Percentiles rank a stretch among this genome's conserved stretches.
Evolutionary conservation across 2,113 vertebrate genomes (phyloP).

Genomic region (Lontra canadensis): DNA sequence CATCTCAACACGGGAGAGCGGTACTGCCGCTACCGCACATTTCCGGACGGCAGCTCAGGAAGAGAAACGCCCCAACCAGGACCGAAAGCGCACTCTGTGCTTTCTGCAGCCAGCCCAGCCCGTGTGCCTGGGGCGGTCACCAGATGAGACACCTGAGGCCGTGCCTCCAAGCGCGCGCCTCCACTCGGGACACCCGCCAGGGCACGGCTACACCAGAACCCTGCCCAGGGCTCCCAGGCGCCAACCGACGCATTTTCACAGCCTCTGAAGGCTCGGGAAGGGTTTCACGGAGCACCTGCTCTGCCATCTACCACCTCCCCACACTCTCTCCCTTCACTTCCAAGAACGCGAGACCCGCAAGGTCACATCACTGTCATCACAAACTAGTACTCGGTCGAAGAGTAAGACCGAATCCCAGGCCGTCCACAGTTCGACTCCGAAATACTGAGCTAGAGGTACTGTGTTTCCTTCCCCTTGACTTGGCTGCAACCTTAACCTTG

Average conservation of each 20-base stretch:
- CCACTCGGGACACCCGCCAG: background rate
- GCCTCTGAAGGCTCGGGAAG: background rate
- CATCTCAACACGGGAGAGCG: background rate
- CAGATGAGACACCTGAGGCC: background rate
- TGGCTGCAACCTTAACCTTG: background rate
- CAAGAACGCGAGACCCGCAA: background rate
- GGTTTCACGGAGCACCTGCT: background rate
- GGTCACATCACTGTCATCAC: background rate
- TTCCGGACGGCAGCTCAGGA: background rate
- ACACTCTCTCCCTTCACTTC: background rate
- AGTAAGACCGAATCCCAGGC: background rate
- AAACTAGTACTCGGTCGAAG: background rate
- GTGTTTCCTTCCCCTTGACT: background rate
- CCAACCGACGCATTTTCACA: too few relatives aligned
- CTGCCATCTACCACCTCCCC: background rate
- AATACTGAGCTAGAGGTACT: background rate
- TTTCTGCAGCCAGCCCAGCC: too few relatives aligned
- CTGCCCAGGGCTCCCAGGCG: background rate
- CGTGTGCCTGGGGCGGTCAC: too few relatives aligned
- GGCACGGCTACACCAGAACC: background rate
- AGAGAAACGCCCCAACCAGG: background rate
- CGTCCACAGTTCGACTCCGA: background rate
- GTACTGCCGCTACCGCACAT: too few relatives aligned
- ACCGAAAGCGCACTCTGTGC: too few relatives aligned
- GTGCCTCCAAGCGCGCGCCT: fast-evolving